phyloP scores from a whole-genome alignment of 2,113 vertebrate genomes.

The Fulica atra region DNA sequence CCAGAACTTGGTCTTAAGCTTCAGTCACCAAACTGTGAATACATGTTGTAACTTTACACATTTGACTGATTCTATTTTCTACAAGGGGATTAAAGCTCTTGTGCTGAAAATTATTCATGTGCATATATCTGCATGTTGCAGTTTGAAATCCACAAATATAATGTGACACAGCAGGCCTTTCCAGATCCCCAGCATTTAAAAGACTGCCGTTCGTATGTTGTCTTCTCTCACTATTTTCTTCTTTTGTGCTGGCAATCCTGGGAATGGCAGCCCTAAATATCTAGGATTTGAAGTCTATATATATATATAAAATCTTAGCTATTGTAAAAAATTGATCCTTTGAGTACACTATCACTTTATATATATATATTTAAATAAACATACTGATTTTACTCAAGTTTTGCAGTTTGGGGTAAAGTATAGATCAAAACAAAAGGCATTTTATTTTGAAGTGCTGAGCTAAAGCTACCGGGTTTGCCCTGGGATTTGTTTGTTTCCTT shows the following conservation, averaged over 20 bases:
- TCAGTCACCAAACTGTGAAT: neutral
- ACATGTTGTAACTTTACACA: slow-evolving; percentile 15
- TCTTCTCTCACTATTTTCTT: neutral
- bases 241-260: neutral
- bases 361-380: neutral
- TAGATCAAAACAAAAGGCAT: neutral
- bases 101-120: slow-evolving; percentile 42
- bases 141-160: slow-evolving; percentile 21
- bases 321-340: neutral
- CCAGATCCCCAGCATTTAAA: slow-evolving; percentile 16
- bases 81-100: slow-evolving; percentile 9
- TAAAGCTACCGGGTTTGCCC: neutral
- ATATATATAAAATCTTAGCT: neutral
- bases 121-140: slow-evolving; percentile 31
- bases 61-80: slow-evolving; percentile 52
- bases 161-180: neutral
- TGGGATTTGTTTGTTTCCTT: neutral
- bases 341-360: neutral
- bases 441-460: neutral
- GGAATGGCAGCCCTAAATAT: neutral
- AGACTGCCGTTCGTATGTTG: neutral
- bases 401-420: neutral
- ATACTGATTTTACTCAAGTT: neutral
- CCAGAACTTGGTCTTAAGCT: neutral
- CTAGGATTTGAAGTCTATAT: neutral